phyloP scores from a whole-genome alignment of 1,140 invertebrate genomes.

The Adelges cooleyi region DNA sequence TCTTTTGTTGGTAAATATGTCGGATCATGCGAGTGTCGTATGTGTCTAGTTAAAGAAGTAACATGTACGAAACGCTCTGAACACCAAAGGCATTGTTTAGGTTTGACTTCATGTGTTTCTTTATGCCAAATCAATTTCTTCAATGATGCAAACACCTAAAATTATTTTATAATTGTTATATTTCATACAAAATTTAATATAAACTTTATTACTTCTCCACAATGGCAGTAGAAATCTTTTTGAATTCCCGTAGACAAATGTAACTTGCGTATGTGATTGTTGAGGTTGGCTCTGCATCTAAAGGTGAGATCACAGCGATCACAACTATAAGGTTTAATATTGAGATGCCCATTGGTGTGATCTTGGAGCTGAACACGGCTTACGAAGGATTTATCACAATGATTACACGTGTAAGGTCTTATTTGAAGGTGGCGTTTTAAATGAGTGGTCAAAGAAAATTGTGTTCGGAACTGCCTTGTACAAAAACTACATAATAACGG shows the following conservation, averaged over 20 bases:
- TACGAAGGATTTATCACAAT: constrained; percentile 70
- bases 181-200: too few species aligned
- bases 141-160: constrained; percentile 50
- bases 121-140: constrained; percentile 73
- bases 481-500: constrained; percentile 66
- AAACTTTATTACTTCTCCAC: constrained; percentile 45
- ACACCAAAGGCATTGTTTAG: constrained; percentile 70
- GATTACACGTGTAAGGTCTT: constrained; percentile 59
- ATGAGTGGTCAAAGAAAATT: constrained; percentile 55
- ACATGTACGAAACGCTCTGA: constrained; percentile 71
- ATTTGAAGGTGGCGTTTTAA: constrained; percentile 65
- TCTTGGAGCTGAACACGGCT: constrained; percentile 65
- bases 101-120: constrained; percentile 68
- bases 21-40: constrained; percentile 64
- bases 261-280: constrained; percentile 64
- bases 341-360: constrained; percentile 69
- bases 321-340: constrained; percentile 68
- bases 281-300: constrained; percentile 68
- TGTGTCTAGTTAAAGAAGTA: constrained; percentile 68
- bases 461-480: constrained; percentile 47
- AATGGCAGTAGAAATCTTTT: constrained; percentile 68
- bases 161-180: too few species aligned
- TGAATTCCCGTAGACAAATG: constrained; percentile 54
- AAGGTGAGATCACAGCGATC: constrained; percentile 71
- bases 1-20: constrained; percentile 54